Percentiles rank a stretch among this genome's conserved stretches.
Conservation (phyloP, 1,140 invertebrate genomes). For the Drosophila sproati region DNA sequence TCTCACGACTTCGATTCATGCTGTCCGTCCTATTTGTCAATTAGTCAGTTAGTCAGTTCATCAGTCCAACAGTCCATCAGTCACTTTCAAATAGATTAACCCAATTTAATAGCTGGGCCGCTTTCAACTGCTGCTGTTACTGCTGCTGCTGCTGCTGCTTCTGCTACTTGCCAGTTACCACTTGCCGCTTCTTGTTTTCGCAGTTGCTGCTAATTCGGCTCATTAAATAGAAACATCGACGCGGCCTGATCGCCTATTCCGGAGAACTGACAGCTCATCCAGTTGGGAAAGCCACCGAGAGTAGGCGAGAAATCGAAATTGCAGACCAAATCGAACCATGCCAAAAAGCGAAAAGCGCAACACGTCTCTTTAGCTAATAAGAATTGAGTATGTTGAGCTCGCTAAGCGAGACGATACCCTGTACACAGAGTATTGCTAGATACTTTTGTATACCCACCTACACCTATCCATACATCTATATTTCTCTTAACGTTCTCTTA, state of each 20-base stretch:
- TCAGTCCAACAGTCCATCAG: constrained; percentile 9
- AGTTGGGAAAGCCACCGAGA: constrained; percentile 28
- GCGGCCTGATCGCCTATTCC: neutral
- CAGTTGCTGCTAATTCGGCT: constrained; percentile 37
- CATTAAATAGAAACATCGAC: constrained; percentile 28
- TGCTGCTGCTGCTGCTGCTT: neutral
- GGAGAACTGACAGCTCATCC: constrained; percentile 46
- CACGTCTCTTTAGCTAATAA: neutral
- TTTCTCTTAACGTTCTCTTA: too few relatives aligned
- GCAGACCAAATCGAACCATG: constrained; percentile 57
- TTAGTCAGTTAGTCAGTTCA: constrained; percentile 10
- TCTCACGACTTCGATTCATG: constrained; percentile 31
- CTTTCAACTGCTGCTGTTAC: constrained; percentile 39
- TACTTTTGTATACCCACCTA: too few relatives aligned
- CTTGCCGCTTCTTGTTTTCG: constrained; percentile 29
- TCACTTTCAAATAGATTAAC: constrained; percentile 81
- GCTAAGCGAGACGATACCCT: neutral
- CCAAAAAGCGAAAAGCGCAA: constrained; percentile 66
- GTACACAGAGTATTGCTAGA: neutral
- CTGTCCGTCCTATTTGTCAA: neutral
- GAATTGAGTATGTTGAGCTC: neutral
- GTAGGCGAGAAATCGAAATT: constrained; percentile 18
- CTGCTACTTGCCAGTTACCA: constrained; percentile 13
- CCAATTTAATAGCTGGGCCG: constrained; percentile 61
- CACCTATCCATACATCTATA: too few relatives aligned